Evolutionary conservation across 2,888 invertebrate species (phyloP).

Genomic region (Himalopsyche kuldschensis): DNA sequence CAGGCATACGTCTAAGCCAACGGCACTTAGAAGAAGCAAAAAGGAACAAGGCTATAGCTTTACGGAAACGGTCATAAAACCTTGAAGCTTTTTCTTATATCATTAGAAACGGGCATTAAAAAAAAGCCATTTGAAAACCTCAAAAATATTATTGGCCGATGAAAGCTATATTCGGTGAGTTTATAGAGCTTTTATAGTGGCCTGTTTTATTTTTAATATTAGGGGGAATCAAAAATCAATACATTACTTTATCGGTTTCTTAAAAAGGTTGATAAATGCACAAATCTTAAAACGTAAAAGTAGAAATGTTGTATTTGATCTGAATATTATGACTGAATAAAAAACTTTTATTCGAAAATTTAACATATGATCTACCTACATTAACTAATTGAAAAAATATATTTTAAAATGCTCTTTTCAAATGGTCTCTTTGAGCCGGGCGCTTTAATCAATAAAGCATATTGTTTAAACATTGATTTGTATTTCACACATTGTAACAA

Average conservation of each 20-base stretch:
- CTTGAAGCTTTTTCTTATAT: slow-evolving; percentile 6
- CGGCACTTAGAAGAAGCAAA: neutral
- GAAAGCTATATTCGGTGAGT: neutral
- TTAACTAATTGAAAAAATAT: no score
- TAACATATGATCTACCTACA: no score
- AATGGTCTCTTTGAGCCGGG: no score
- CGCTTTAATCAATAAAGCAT: no score
- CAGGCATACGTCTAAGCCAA: neutral
- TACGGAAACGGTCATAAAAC: slow-evolving; percentile 1
- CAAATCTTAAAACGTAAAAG: neutral
- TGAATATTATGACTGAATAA: no score
- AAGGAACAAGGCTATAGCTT: neutral
- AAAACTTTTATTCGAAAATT: no score
- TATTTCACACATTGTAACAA: no score
- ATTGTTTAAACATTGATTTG: no score
- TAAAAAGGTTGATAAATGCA: neutral
- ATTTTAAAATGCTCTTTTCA: no score
- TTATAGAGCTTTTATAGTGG: neutral
- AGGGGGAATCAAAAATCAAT: neutral
- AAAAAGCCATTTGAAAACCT: neutral
- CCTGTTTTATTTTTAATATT: neutral
- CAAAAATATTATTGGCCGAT: slow-evolving; percentile 3
- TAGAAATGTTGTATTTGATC: no score
- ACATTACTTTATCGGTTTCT: neutral
- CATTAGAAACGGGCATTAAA: slow-evolving; percentile 11